Evolutionary conservation across 2,888 invertebrate species (phyloP), one percentile per base, ranked within the genome.

Genomic region (Eristalinus sepulchralis): DNA sequence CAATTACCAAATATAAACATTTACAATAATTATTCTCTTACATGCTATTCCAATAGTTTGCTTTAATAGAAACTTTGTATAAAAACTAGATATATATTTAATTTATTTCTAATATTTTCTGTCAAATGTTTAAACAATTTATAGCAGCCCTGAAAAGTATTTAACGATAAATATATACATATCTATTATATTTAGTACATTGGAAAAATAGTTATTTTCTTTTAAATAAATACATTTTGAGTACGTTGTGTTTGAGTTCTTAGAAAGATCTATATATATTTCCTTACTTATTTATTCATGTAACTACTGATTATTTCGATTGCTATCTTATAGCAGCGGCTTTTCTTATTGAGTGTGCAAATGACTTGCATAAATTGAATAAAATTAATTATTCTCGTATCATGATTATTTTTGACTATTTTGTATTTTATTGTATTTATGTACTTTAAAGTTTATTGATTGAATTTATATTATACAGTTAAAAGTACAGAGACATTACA

Each of bases 81-180:
- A 47, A 47, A 47, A 47, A 47, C 17, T 47, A 39, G 39, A 17
- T 17, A 17, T 17, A n/a, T 17, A 17, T 17, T 47, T 47, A 17
- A 47, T 47, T 47, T 47, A 17, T 5, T 47, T 8, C 47, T n/a
- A 47, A 47, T 47, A 47, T 47, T 47, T n/a, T 17, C 17, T 47
- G 17, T 47, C 17, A 47, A 17, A 47, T 47, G 47, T 47, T 47
- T 17, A 36, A 64, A 24, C 39, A 60, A 76, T 47, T 68, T 39
- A n/a, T 31, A 78, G 57, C 64, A 64, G 68, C 22, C 68, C 59
- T 66, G 36, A 75, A 63, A 75, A 57, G 78, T 71, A 63, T 71
- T 55, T 55, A 64, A 78, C 70, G 64, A 33, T 64, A 17, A 64
- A 64, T 47, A 17, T 39, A 17, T 17, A 47, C 8, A 71, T 33